Evolutionary conservation across 2,797 vertebrate genomes (phyloP).

Genomic region (Distichodus sexfasciatus): DNA sequence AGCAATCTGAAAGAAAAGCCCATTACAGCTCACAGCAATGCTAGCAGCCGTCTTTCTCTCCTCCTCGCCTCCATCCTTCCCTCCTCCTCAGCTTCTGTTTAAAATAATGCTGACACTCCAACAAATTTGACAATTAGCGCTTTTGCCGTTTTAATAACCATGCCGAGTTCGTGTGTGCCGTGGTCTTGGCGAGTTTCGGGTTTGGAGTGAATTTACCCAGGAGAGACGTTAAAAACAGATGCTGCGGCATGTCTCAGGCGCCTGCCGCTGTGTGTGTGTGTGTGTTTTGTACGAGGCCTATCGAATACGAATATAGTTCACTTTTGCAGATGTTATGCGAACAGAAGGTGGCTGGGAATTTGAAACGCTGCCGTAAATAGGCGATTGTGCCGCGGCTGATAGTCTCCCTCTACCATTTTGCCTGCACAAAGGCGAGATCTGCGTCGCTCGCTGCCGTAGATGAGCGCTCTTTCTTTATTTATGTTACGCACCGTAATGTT

Average conservation of each 20-base stretch:
- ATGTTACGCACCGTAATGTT: too few relatives aligned
- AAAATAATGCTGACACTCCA: slow-evolving; percentile 67
- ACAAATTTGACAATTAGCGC: slow-evolving; percentile 68
- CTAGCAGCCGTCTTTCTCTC: slow-evolving; percentile 40
- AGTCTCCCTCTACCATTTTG: too few relatives aligned
- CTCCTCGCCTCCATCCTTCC: background rate
- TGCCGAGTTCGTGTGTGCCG: slow-evolving; percentile 54
- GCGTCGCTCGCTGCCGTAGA: too few relatives aligned
- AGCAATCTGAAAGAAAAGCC: slow-evolving; percentile 39
- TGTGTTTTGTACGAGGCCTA: too few relatives aligned
- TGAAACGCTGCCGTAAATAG: too few relatives aligned
- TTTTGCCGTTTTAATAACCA: slow-evolving; percentile 60
- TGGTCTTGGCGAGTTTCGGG: slow-evolving; percentile 48
- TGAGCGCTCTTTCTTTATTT: too few relatives aligned
- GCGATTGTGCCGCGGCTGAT: too few relatives aligned
- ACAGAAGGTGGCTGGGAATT: too few relatives aligned
- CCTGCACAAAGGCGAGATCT: too few relatives aligned
- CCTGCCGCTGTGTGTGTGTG: too few relatives aligned
- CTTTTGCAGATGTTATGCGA: too few relatives aligned
- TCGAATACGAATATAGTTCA: too few relatives aligned
- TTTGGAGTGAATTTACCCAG: slow-evolving; percentile 24
- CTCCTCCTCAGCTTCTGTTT: slow-evolving; percentile 53
- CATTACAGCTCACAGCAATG: slow-evolving; percentile 52
- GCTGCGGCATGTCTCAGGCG: background rate
- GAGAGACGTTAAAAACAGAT: slow-evolving; percentile 31